Conservation (phyloP, 2,888 invertebrate species). For the Tetragonula carbonaria region DNA sequence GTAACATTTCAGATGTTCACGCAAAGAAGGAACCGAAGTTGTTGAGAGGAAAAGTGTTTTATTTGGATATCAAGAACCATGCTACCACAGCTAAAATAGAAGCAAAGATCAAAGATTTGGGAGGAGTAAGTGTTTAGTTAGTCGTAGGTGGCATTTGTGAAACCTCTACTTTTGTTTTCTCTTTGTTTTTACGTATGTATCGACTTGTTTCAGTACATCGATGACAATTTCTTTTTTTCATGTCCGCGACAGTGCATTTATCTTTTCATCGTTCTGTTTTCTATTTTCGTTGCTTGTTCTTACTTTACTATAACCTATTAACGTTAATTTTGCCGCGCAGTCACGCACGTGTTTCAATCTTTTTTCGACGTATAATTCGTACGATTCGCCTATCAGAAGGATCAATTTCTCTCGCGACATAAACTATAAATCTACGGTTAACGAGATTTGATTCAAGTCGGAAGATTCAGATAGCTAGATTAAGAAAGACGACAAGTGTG, state of each 20-base stretch:
- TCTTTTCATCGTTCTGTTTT: constrained; percentile 33
- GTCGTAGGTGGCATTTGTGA: background rate
- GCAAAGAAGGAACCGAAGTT: constrained; percentile 85
- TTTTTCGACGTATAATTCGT: background rate
- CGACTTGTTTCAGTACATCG: constrained; percentile 37
- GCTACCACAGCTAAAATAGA: constrained; percentile 88
- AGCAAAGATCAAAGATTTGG: constrained; percentile 89
- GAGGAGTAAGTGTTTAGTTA: constrained; percentile 86
- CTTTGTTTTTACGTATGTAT: constrained; percentile 34
- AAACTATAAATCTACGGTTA: too few relatives aligned
- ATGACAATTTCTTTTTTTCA: background rate
- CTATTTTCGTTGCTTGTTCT: constrained; percentile 40
- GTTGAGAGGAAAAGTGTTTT: constrained; percentile 89
- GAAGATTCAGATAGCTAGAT: too few relatives aligned
- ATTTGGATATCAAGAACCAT: constrained; percentile 91
- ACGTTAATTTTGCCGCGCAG: constrained; percentile 1
- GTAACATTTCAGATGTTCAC: constrained; percentile 74
- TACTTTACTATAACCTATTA: constrained; percentile 33
- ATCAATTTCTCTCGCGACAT: background rate
- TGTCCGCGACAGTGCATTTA: background rate
- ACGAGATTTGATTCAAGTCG: too few relatives aligned
- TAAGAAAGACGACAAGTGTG: too few relatives aligned
- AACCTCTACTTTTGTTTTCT: constrained; percentile 10
- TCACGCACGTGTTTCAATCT: background rate
- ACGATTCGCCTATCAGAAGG: background rate